Evolutionary conservation across 2,888 invertebrate genomes (phyloP).

Genomic region (Endomychus coccineus): DNA sequence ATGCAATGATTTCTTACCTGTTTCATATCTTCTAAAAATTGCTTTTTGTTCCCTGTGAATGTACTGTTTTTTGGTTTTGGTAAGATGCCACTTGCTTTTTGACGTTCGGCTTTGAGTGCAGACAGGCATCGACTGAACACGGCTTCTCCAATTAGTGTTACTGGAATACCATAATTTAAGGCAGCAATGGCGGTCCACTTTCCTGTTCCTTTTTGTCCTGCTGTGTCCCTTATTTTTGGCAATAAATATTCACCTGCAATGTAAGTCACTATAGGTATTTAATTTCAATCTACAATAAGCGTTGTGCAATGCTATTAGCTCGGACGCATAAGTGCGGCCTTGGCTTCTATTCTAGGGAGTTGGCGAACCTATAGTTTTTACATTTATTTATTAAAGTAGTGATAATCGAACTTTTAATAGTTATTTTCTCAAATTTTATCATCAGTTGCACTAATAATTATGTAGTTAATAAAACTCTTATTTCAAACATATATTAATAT

Average conservation of each 20-base stretch:
- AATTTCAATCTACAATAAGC: no score
- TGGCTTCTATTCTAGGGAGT: no score
- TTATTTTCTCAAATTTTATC: no score
- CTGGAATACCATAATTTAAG: conserved; percentile 91
- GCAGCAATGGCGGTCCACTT: conserved; percentile 99
- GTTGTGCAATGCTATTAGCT: no score
- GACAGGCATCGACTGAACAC: conserved; percentile 96
- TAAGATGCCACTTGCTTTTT: conserved; percentile 69
- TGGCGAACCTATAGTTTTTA: no score
- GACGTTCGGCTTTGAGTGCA: conserved; percentile 80
- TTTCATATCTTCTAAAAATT: conserved; percentile 77
- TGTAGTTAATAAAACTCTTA: no score
- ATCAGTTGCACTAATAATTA: no score
- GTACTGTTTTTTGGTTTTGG: conserved; percentile 57
- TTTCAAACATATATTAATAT: no score
- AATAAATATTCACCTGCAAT: conserved; percentile 61
- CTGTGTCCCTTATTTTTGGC: conserved; percentile 90
- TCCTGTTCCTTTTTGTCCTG: conserved; percentile 98
- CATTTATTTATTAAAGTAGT: no score
- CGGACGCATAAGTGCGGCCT: no score
- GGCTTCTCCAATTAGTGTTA: conserved; percentile 96
- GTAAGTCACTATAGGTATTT: no score
- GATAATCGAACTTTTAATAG: no score
- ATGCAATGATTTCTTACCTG: conserved; percentile 40
- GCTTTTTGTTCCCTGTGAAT: conserved; percentile 64